Base-by-base conservation (phyloP, 2,888 invertebrate genomes). In the Rugalucina vietnamica region DNA sequence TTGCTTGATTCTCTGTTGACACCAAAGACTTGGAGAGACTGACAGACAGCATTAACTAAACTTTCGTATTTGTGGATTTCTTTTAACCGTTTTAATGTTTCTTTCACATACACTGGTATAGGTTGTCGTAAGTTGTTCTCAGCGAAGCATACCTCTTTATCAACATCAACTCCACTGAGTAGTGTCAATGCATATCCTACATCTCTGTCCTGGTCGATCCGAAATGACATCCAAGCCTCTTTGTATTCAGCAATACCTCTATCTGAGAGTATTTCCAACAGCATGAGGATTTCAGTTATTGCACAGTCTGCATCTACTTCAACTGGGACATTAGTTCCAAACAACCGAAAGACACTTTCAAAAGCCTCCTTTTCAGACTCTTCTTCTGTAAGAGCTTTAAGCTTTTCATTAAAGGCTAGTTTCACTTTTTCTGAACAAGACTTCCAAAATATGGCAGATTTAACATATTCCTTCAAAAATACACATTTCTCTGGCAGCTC, bases 111-210 rank as follows among this genome's bases (percentile, higher is more conserved):
- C 1, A 5, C 39, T 27, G 29, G 24, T 21, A 77, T 32, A 24
- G 32, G 54, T 27, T 39, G n/a, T 21, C 37, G 75, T 24, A 80
- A 32, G 3, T 60, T 39, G 0, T 24, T 18, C 74, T 70, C 54
- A 12, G 84, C 88, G 14, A 69, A 27, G n/a, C 36, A 29, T 10
- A 87, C 43, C 77, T 88, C 88, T 32, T 37, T 14, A 0, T 76
- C 29, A 4, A 85, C 54, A 70, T 82, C 72, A 21, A 49, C 27
- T 2, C 29, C 50, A 8, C 57, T 37, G 39, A 86, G 78, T 21
- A 74, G 60, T 12, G n/a, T 57, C 8, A 65, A 37, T 18, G 83
- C 54, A 21, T 73, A 75, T 36, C 39, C 14, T 27, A 88, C 60
- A 21, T 54, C 39, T 27, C 34, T 36, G 24, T 81, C 76, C 18